phyloP scores from a whole-genome alignment of 2,113 vertebrate species.

The Gymnorhina tibicen region DNA sequence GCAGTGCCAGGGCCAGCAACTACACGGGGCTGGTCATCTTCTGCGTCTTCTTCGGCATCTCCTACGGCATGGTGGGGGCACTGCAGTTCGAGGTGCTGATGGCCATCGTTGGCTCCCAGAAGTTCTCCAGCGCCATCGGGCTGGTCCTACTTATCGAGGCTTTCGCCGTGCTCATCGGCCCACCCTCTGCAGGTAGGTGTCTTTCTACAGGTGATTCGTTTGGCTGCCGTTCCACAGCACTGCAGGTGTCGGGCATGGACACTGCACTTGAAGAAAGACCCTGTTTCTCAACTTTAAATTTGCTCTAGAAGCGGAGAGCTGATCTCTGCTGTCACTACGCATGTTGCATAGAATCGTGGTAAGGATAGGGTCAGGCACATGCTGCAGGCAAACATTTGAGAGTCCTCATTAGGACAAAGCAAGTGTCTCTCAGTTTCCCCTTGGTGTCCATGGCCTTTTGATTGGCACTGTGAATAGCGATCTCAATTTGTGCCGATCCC shows the following conservation, averaged over 20 bases:
- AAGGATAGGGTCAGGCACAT: neutral
- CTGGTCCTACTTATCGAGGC: conserved; percentile 77
- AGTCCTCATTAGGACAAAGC: neutral
- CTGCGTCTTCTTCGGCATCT: conserved; percentile 79
- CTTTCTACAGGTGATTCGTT: fast-evolving
- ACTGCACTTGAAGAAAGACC: neutral
- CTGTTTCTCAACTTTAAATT: neutral
- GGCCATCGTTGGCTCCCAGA: conserved; percentile 73
- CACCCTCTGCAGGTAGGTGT: conserved; percentile 76
- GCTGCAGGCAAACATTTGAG: neutral
- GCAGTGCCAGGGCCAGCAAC: conserved; percentile 68
- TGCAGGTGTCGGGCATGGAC: neutral
- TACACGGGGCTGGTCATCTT: conserved; percentile 73
- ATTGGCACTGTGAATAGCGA: neutral
- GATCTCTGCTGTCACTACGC: neutral
- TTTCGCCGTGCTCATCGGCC: conserved; percentile 76
- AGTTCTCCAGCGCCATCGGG: conserved; percentile 79
- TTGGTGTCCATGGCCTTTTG: neutral
- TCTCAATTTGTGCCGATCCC: neutral
- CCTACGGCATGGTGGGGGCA: conserved; percentile 80
- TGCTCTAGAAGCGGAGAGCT: neutral
- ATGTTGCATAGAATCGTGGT: neutral
- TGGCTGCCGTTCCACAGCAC: neutral
- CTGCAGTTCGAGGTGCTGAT: conserved; percentile 82
- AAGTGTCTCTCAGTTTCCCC: neutral